Evolutionary conservation across 2,888 invertebrate species (phyloP).

Genomic region (Phanerotoma sp.): DNA sequence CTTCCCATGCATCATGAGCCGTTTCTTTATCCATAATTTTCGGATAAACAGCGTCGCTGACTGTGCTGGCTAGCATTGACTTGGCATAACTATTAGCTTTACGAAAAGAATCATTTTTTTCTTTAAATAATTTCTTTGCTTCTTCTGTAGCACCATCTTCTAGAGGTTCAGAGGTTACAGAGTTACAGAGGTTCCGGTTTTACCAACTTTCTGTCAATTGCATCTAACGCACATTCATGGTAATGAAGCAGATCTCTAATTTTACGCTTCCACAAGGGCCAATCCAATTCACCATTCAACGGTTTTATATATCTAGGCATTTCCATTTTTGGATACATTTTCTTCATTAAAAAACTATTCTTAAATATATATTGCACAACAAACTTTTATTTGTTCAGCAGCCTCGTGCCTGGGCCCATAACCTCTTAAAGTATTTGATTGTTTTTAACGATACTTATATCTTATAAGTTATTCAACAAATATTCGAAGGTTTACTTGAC

Average conservation of each 20-base stretch:
- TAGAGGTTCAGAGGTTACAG: no score
- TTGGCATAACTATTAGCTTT: slow-evolving; percentile 49
- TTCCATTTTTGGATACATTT: no score
- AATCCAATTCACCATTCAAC: slow-evolving; percentile 37
- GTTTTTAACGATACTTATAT: no score
- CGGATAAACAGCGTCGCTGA: slow-evolving; percentile 44
- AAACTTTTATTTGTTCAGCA: no score
- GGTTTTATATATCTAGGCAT: slow-evolving; percentile 37
- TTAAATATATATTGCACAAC: no score
- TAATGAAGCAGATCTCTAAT: slow-evolving; percentile 43
- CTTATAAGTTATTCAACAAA: no score
- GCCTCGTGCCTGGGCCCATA: no score
- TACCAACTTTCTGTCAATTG: slow-evolving; percentile 36
- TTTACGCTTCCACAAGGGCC: slow-evolving; percentile 45
- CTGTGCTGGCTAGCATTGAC: slow-evolving; percentile 43
- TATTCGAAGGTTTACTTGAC: no score
- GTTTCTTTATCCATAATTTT: slow-evolving; percentile 49
- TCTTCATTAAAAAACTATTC: no score
- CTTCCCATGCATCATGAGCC: slow-evolving; percentile 43
- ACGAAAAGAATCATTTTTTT: slow-evolving; percentile 34
- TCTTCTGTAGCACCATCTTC: slow-evolving; percentile 29
- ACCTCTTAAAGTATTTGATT: no score
- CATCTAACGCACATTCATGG: slow-evolving; percentile 42
- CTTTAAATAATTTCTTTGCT: slow-evolving; percentile 27
- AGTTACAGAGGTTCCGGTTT: no score